Conservation (phyloP, 2,113 vertebrate species). For the Nannospalax galili region DNA sequence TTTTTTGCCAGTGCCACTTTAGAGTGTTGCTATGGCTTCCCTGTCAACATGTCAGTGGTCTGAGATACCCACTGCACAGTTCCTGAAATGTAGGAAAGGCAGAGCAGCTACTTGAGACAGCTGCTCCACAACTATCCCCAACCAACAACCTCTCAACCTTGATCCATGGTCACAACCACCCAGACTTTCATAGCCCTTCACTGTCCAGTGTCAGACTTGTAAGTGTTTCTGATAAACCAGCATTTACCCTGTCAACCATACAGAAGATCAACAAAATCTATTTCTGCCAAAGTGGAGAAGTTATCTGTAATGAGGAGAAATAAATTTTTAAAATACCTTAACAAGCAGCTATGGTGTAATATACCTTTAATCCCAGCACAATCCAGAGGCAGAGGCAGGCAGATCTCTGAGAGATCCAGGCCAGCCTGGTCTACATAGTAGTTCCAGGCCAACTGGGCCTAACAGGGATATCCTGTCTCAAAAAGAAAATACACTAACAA, state of each 20-base stretch:
- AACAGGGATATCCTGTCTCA: too few species aligned
- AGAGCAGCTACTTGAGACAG: background rate
- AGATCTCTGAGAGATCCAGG: too few species aligned
- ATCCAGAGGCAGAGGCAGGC: too few species aligned
- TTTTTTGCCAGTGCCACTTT: slow-evolving; percentile 5
- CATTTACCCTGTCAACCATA: background rate
- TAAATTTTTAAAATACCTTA: background rate
- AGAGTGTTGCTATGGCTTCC: background rate
- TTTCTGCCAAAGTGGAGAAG: slow-evolving; percentile 4
- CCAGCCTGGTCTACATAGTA: too few species aligned
- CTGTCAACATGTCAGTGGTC: slow-evolving; percentile 16
- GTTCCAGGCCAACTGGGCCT: too few species aligned
- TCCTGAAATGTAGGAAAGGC: background rate
- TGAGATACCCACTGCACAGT: background rate
- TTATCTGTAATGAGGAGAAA: background rate
- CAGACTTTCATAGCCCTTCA: background rate
- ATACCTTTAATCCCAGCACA: too few species aligned
- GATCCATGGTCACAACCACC: accelerated
- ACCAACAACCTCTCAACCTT: background rate
- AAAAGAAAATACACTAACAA: too few species aligned
- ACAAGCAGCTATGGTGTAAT: too few species aligned
- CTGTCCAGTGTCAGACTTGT: background rate
- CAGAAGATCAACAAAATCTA: background rate
- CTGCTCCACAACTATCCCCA: background rate
- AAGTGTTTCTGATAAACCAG: background rate